Conservation (phyloP, 1,140 invertebrate genomes). For the Pinna nobilis region DNA sequence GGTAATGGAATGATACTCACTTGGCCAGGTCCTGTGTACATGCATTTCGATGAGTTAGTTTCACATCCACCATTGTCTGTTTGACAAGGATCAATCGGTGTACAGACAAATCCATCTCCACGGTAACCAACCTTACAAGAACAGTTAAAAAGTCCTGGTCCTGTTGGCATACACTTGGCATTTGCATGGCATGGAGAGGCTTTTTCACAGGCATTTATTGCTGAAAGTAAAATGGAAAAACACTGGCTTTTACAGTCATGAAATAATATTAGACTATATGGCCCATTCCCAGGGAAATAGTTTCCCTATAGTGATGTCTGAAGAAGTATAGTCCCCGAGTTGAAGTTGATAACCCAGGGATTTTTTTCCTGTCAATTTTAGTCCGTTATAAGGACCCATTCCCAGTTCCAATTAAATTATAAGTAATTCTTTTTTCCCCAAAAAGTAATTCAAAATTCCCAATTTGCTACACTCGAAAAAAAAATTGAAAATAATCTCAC, state of each 20-base stretch:
- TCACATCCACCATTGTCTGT: conserved; percentile 57
- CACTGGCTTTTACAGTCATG: no score
- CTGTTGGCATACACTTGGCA: conserved; percentile 45
- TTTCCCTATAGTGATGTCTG: neutral
- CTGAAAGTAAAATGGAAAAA: conserved; percentile 41
- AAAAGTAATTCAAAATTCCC: no score
- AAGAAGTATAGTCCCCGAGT: neutral
- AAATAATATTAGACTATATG: no score
- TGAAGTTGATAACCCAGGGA: no score
- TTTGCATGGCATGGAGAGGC: conserved; percentile 39
- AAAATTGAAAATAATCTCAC: no score
- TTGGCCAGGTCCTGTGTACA: conserved; percentile 51
- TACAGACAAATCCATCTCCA: conserved; percentile 61
- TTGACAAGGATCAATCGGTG: conserved; percentile 60
- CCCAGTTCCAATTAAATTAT: no score
- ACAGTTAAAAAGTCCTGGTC: conserved; percentile 50
- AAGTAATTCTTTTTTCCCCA: no score
- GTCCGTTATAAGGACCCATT: no score
- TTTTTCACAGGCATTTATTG: conserved; percentile 49
- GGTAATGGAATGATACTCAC: conserved; percentile 41
- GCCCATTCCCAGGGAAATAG: neutral
- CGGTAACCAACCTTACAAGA: conserved; percentile 50
- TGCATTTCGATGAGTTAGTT: conserved; percentile 47
- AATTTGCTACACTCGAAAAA: no score
- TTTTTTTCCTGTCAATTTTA: no score